Conservation (phyloP, 2,888 invertebrate genomes). For the Seira sanloemensis region DNA sequence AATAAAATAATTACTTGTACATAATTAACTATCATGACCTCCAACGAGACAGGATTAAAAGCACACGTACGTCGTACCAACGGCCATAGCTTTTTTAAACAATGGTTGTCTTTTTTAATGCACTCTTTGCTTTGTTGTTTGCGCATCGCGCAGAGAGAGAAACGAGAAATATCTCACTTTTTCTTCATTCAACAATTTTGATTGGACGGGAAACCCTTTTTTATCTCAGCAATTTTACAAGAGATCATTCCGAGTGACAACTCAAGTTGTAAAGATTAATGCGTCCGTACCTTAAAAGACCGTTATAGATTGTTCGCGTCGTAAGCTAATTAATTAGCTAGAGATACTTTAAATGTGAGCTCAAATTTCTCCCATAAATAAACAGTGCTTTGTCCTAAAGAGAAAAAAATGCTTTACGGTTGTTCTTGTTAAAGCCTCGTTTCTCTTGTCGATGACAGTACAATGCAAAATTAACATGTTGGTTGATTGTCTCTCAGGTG, state of each 20-base stretch:
- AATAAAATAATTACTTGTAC: neutral
- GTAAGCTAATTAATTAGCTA: neutral
- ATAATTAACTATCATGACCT: neutral
- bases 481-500: neutral
- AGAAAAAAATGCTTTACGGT: neutral
- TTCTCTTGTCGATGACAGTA: neutral
- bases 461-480: neutral
- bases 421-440: too few relatives aligned
- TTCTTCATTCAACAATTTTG: too few relatives aligned
- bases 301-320: neutral
- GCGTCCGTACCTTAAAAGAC: neutral
- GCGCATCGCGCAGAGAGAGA: too few relatives aligned
- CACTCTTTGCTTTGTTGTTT: too few relatives aligned
- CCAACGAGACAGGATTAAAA: neutral
- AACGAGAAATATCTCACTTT: too few relatives aligned
- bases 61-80: too few relatives aligned
- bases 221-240: neutral
- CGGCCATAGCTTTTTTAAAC: too few relatives aligned
- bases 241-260: neutral
- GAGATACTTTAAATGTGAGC: neutral
- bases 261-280: neutral
- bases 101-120: too few relatives aligned
- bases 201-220: too few relatives aligned
- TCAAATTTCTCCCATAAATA: neutral
- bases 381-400: too few relatives aligned